These are phyloP conservation scores for Bombycilla garrulus DNA, from an alignment of 2,113 vertebrate species.

Conservation along the genomic window DNA sequence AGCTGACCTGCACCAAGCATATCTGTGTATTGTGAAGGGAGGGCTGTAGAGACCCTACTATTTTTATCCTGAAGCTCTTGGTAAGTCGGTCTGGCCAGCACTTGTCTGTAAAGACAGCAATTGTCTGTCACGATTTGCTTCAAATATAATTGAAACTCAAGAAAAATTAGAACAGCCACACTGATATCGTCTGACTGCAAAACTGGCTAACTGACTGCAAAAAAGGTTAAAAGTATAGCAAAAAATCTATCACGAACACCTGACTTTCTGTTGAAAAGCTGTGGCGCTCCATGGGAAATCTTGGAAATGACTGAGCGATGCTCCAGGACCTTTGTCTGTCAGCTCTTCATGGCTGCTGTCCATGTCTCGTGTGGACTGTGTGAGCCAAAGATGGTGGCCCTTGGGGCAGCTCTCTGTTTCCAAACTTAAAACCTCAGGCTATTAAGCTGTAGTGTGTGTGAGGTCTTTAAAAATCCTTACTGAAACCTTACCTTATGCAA, in stretches of 20 bases:
- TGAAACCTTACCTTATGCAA: background rate
- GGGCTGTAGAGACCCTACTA: background rate
- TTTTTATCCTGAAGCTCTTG: constrained; percentile 24
- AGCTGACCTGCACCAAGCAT: background rate
- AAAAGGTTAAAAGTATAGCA: background rate
- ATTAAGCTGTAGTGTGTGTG: background rate
- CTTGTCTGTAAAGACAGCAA: background rate
- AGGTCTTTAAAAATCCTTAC: background rate
- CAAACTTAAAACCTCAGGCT: background rate
- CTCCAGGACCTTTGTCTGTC: background rate
- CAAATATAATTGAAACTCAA: constrained; percentile 15
- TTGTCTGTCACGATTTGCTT: constrained; percentile 9
- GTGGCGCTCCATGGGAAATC: background rate
- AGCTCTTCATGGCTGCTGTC: accelerated
- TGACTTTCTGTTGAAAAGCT: background rate
- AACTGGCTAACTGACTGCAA: background rate
- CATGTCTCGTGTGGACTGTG: background rate
- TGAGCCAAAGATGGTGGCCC: background rate
- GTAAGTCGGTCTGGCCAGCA: background rate
- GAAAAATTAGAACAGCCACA: background rate
- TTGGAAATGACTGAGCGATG: background rate
- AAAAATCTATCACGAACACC: background rate
- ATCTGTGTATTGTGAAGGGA: background rate
- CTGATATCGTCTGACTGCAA: background rate
- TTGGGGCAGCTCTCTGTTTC: background rate